Conservation (phyloP, 2,113 vertebrate species). For the Parotia lawesii region DNA sequence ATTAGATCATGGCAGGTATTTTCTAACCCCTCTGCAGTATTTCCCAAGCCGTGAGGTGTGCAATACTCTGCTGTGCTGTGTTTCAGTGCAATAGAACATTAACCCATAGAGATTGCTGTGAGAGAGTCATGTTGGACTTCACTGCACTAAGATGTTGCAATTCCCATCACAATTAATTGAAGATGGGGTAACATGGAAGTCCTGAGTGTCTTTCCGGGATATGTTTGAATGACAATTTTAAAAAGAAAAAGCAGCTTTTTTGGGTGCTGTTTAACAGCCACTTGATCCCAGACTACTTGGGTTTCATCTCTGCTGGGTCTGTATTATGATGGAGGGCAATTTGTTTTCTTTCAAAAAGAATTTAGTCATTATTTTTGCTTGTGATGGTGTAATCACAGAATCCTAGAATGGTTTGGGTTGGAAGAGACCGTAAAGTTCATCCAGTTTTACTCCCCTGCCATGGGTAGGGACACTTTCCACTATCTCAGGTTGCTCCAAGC, state of each 20-base stretch:
- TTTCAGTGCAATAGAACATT: no score
- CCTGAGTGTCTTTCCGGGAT: neutral
- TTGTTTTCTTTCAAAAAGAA: neutral
- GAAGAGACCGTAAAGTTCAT: neutral
- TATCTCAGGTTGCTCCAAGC: fast-evolving
- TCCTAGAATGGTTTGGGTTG: neutral
- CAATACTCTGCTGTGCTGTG: neutral
- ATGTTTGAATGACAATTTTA: neutral
- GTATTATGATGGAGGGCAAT: neutral
- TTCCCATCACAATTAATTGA: neutral
- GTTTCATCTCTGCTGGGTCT: neutral
- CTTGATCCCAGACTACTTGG: neutral
- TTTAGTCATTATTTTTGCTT: neutral
- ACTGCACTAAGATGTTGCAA: neutral
- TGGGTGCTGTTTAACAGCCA: neutral
- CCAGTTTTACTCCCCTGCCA: neutral
- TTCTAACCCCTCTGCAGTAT: neutral
- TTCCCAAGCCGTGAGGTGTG: neutral
- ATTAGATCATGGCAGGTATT: neutral
- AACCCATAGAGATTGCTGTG: fast-evolving
- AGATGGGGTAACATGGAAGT: neutral
- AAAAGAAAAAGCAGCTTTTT: neutral
- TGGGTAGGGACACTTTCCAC: neutral
- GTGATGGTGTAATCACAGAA: neutral
- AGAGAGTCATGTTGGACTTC: fast-evolving